These are phyloP conservation scores for Oreortyx pictus DNA, from an alignment of 2,797 vertebrate genomes.

Conservation along the genomic window DNA sequence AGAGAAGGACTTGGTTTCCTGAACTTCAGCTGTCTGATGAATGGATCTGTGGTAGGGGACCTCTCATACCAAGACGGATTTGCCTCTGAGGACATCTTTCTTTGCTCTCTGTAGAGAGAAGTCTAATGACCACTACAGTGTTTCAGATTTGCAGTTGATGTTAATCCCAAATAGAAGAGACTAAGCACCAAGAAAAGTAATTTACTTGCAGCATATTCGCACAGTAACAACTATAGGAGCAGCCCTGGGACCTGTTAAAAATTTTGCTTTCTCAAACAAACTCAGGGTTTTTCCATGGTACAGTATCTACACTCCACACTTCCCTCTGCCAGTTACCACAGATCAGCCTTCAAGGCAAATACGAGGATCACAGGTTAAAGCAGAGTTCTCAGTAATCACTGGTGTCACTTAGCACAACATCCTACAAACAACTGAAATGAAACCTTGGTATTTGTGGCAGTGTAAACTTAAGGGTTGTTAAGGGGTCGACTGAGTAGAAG, in stretches of 20 bases:
- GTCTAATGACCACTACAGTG: neutral
- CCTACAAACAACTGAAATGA: neutral
- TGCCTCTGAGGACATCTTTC: neutral
- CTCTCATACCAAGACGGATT: neutral
- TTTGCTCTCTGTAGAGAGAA: neutral
- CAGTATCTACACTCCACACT: neutral
- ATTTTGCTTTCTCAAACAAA: neutral
- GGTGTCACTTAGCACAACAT: neutral
- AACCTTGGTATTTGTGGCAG: neutral
- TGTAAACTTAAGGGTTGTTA: neutral
- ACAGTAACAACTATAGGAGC: neutral
- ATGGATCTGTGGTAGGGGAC: neutral
- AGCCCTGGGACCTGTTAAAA: neutral
- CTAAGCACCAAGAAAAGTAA: neutral
- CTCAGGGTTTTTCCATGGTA: neutral
- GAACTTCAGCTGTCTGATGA: neutral
- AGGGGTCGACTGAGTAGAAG: neutral
- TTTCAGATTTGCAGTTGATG: neutral
- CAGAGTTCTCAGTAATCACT: neutral
- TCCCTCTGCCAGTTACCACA: neutral
- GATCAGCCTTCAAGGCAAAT: neutral
- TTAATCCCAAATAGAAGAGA: neutral
- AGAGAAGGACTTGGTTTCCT: neutral
- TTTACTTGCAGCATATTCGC: neutral
- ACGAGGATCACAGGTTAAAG: neutral